phyloP scores from a whole-genome alignment of 2,797 vertebrate genomes.

The Xerus rutilus region DNA sequence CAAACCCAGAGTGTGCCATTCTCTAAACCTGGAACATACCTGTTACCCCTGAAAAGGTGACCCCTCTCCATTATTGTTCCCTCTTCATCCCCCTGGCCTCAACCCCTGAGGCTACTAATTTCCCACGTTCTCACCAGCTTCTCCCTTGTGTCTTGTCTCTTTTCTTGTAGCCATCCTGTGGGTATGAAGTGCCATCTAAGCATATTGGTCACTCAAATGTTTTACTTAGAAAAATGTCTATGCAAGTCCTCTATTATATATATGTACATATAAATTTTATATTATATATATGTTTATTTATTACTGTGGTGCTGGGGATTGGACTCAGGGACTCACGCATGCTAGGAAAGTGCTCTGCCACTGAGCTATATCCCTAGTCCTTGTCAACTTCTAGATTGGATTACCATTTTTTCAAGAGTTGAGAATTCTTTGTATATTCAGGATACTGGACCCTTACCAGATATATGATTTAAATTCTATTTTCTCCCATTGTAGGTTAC shows the following conservation, averaged over 20 bases:
- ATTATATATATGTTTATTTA: too few relatives aligned
- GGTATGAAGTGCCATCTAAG: background rate
- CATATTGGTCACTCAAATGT: background rate
- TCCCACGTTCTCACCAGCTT: background rate
- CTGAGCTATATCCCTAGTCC: too few relatives aligned
- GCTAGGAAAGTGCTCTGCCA: background rate
- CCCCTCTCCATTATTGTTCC: accelerated
- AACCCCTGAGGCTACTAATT: too few relatives aligned
- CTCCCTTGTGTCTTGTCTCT: background rate
- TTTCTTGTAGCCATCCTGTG: background rate
- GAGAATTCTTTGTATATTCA: background rate
- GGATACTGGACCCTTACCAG: background rate
- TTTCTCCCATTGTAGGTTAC: background rate
- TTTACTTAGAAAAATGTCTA: background rate
- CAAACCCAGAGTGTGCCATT: background rate
- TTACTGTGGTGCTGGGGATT: too few relatives aligned
- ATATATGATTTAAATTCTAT: background rate
- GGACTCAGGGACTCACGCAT: background rate
- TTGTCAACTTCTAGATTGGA: background rate
- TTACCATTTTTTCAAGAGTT: background rate
- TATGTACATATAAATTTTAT: too few relatives aligned
- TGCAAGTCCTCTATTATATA: background rate
- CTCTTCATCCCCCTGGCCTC: background rate
- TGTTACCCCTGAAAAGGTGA: background rate
- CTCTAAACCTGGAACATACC: background rate